Conservation (phyloP, 2,113 vertebrate species). For the Ciconia stormi region DNA sequence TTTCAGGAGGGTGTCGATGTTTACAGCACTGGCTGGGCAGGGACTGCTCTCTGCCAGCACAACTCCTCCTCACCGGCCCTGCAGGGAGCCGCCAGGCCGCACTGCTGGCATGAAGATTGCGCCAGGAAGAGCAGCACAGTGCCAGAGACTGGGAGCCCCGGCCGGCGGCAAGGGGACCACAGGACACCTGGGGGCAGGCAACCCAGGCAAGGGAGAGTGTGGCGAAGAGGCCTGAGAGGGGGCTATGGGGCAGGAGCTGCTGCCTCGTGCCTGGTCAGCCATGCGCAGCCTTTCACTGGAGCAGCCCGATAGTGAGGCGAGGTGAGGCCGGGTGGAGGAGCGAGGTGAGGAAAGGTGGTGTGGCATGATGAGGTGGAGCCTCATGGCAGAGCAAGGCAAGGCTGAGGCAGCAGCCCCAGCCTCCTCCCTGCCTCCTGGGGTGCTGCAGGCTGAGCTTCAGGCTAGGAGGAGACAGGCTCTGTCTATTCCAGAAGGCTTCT, state of each 20-base stretch:
- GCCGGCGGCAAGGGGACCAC: rapidly evolving
- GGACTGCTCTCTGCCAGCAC: neutral
- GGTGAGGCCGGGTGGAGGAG: neutral
- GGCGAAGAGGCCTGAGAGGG: neutral
- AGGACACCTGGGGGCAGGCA: neutral
- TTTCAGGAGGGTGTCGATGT: rapidly evolving
- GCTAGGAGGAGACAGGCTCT: neutral
- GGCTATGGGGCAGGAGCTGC: neutral
- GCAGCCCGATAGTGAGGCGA: neutral
- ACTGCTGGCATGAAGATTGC: rapidly evolving
- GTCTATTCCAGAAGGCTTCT: neutral
- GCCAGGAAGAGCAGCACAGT: rapidly evolving
- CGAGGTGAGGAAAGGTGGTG: neutral
- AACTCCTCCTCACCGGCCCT: neutral
- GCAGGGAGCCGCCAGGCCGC: rapidly evolving
- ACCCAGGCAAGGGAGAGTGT: rapidly evolving
- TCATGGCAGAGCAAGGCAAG: rapidly evolving
- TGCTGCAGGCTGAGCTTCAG: neutral
- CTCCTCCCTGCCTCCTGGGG: neutral
- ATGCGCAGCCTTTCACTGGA: rapidly evolving
- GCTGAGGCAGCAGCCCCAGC: neutral
- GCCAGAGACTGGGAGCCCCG: neutral
- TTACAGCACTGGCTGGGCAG: rapidly evolving
- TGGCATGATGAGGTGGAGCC: neutral
- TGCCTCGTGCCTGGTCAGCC: neutral